Base-by-base conservation (phyloP, 2,888 invertebrate genomes). In the Eustalomyia histrio region DNA sequence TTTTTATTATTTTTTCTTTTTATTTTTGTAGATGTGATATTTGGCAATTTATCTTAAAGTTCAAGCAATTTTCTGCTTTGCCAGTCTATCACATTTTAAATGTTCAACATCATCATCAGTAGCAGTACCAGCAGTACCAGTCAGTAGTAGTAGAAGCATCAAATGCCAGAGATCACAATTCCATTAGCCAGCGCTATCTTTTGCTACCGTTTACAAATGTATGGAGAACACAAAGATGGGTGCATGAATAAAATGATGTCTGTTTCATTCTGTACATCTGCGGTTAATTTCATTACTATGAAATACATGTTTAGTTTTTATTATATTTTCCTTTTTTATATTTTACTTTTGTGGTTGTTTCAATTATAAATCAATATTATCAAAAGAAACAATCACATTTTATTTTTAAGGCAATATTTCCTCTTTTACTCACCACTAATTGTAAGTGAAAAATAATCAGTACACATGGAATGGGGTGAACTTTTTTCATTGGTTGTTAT, bases 281-380 rank as follows among this genome's bases (percentile, higher is more conserved):
- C 81, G 81, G 67, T 67, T 78, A 63, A 80, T 68, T 76, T 75
- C 12, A 43, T 39, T 16, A 47, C n/a, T 53, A 55, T 76, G 69
- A 63, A 69, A 76, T 57, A 57, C 68, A 76, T 69, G 63, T 76
- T 76, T 39, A 39, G 14, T 39, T 76, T 72, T 71, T 64, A n/a
- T 64, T 76, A 64, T 78, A 71, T 72, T 61, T 52, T 52, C 12
- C 74, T 50, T 74, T 71, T 64, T 64, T 76, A 64, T 78, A 71
- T 72, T 61, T 52, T 52, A n/a, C 74, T 50, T 74, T 81, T 75
- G 69, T 63, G 69, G 72, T 76, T 76, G 78, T 78, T 81, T 81
- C 81, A 81, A 81, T 81, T 81, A 81, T 81, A 81, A 78, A 81
- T 78, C 81, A 81, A 78, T 81, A 75, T 81, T 78, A 81, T 81